Evolutionary conservation across 2,888 invertebrate genomes (phyloP), one percentile per base, ranked within the genome.

Genomic region (Tenthredo scrophulariae): DNA sequence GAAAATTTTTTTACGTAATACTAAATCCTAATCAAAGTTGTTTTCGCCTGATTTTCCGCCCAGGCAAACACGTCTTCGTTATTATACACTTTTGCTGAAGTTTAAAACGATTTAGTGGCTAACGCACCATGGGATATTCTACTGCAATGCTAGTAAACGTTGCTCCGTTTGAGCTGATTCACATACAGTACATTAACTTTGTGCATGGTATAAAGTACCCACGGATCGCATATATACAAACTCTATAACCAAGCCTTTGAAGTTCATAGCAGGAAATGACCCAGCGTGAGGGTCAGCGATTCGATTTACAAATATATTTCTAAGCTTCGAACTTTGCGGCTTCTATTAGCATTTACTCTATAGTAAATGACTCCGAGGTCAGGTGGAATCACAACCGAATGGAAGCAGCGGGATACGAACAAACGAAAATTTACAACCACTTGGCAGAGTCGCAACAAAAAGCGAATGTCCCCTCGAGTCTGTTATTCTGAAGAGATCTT

Each of bases 101-200:
- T 43, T 74, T 74, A 9, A 74, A 43, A 43, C 72, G 72, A 74
- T 74, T 77, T 26, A 46, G 50, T 54, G 77, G 77, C 29, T 77
- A 50, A 77, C 77, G 77, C 54, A 77, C 18, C 77, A 18, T 29
- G 50, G n/a, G 15, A 80, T 80, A 80, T 80, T 62, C 80, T 40
- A 62, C 58, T 80, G 62, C 62, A 80, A 40, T 7, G 33, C 62
- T 22, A 80, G 5, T 40, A 58, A 80, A 80, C n/a, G 22, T 37
- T 40, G 22, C 58, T 62, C 62, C 40, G 58, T 80, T 80, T 80
- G 80, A 80, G 62, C 58, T 80, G 80, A 62, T 40, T 80, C 80
- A 37, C 80, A 37, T 46, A 80, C 80, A 22, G 80, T 62, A 62
- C 62, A 62, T 80, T 62, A 80, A 62, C 40, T 80, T 26, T 40